Percentiles rank a stretch among this genome's conserved stretches.
These are phyloP conservation scores for Penaeus japonicus DNA, from an alignment of 1,140 invertebrate species.

Conservation along the genomic window DNA sequence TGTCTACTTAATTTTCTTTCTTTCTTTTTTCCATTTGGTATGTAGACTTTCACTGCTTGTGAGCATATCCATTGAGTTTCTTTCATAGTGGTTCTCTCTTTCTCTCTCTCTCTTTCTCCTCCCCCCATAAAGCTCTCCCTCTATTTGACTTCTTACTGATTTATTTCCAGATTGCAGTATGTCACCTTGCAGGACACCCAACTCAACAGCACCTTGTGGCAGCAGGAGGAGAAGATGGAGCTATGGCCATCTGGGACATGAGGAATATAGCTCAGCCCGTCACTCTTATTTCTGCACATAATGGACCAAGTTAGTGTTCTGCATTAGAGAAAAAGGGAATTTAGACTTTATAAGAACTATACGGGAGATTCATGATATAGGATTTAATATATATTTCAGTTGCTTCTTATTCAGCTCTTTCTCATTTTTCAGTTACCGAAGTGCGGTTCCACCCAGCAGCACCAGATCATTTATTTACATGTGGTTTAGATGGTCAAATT, in stretches of 20 bases:
- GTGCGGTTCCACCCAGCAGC: constrained; percentile 83
- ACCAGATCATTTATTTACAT: constrained; percentile 83
- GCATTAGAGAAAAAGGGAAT: background rate
- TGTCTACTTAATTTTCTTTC: too few relatives aligned
- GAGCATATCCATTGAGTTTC: too few relatives aligned
- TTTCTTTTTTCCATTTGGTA: too few relatives aligned
- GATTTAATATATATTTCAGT: too few relatives aligned
- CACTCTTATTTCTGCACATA: constrained; percentile 80
- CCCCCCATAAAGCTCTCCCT: too few relatives aligned
- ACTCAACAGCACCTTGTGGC: constrained; percentile 84
- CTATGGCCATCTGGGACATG: constrained; percentile 88
- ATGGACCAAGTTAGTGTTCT: constrained; percentile 69
- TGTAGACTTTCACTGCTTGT: too few relatives aligned
- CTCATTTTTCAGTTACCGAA: constrained; percentile 72
- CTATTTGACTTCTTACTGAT: background rate
- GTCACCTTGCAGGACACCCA: constrained; percentile 80
- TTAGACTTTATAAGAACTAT: background rate
- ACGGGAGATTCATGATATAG: background rate
- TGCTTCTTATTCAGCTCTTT: background rate
- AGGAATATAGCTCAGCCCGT: constrained; percentile 81
- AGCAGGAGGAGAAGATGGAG: constrained; percentile 82
- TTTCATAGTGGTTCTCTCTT: too few relatives aligned
- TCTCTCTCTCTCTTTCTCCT: too few relatives aligned
- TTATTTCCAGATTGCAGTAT: constrained; percentile 70
- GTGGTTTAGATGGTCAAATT: constrained; percentile 79